phyloP scores from a whole-genome alignment of 2,113 vertebrate species.

The Poeciliopsis retropinna region DNA sequence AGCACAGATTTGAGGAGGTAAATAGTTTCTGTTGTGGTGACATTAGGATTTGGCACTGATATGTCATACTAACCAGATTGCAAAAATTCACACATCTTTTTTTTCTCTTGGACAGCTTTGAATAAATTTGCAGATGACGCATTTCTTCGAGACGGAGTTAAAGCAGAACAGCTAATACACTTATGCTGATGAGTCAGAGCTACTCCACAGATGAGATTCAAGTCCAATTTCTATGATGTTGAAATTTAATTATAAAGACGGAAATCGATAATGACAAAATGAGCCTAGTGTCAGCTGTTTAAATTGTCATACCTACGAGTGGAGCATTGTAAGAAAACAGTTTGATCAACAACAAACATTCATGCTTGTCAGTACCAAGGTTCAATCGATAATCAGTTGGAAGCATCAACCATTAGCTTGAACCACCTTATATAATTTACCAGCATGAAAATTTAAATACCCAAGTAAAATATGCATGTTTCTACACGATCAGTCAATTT shows the following conservation, averaged over 20 bases:
- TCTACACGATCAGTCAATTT: slow-evolving; percentile 8
- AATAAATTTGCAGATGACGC: slow-evolving; percentile 27
- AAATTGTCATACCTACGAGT: slow-evolving; percentile 7
- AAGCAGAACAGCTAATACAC: slow-evolving; percentile 2
- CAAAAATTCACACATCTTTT: not conserved
- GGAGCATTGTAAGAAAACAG: not conserved
- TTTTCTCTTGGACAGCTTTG: not conserved
- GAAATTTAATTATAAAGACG: not conserved
- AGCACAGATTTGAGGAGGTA: slow-evolving; percentile 32
- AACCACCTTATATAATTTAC: slow-evolving; percentile 12
- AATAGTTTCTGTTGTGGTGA: slow-evolving; percentile 28
- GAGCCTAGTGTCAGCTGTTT: slow-evolving; percentile 2
- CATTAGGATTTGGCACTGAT: slow-evolving; percentile 40
- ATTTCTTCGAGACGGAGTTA: not conserved
- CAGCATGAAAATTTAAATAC: slow-evolving; percentile 49
- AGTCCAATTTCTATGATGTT: not conserved
- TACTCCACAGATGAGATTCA: not conserved
- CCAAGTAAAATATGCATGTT: slow-evolving; percentile 41
- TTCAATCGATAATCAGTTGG: slow-evolving; percentile 20
- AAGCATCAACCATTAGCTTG: not conserved
- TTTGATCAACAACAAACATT: slow-evolving; percentile 10
- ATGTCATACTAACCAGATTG: slow-evolving; percentile 16
- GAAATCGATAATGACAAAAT: not conserved
- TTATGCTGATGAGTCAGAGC: slow-evolving; percentile 1
- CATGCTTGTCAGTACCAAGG: not conserved